Percentiles rank a stretch among this genome's conserved stretches.
Conservation (phyloP, 2,113 vertebrate species). For the Malurus cyaneus region DNA sequence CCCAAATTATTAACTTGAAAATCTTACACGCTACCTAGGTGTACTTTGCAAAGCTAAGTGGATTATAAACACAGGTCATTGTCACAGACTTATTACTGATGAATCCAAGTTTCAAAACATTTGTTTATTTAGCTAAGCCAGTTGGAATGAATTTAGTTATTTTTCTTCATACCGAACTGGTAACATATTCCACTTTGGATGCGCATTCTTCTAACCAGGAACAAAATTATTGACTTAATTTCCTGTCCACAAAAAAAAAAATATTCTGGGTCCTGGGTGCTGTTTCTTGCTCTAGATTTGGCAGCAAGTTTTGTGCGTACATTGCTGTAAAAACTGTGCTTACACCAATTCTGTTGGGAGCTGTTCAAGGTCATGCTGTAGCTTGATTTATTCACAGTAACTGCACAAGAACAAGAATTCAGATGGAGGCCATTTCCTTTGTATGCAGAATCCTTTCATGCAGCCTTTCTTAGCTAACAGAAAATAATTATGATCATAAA, state of each 20-base stretch:
- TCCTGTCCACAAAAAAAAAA: background rate
- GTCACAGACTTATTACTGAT: background rate
- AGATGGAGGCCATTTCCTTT: background rate
- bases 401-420: background rate
- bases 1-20: background rate
- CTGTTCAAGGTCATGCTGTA: background rate
- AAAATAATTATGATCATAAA: slow-evolving; percentile 31
- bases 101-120: slow-evolving; percentile 23
- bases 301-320: background rate
- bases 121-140: slow-evolving; percentile 46
- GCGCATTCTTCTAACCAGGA: background rate
- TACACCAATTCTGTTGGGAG: background rate
- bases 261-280: background rate
- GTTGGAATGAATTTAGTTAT: slow-evolving; percentile 27
- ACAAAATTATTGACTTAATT: background rate
- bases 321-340: background rate
- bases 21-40: background rate
- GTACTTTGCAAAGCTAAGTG: slow-evolving; percentile 10
- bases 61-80: background rate
- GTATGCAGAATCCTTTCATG: background rate
- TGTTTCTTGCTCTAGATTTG: background rate
- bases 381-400: slow-evolving; percentile 23
- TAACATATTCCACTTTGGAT: background rate
- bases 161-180: background rate
- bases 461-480: background rate